Percentiles rank a stretch among this genome's conserved stretches.
phyloP scores from a whole-genome alignment of 2,113 vertebrate species.

The Fulica atra region DNA sequence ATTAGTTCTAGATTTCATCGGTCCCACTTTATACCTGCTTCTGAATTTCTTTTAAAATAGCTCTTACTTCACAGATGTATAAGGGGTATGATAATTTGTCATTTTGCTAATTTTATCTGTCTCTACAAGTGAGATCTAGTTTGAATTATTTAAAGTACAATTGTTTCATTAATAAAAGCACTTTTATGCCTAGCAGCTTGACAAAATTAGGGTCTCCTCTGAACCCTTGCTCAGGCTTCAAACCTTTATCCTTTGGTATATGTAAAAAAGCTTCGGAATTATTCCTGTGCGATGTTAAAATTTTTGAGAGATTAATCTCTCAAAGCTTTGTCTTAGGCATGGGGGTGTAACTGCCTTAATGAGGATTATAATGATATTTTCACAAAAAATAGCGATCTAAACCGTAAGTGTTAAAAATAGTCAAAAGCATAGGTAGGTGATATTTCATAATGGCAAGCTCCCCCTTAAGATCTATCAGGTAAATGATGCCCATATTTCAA shows the following conservation, averaged over 20 bases:
- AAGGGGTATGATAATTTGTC: not conserved
- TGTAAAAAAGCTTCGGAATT: not conserved
- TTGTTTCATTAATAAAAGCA: not conserved
- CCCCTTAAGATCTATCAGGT: slow-evolving; percentile 18
- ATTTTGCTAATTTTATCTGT: slow-evolving; percentile 13
- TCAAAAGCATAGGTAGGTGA: not conserved
- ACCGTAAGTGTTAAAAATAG: not conserved
- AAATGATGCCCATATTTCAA: slow-evolving; percentile 57
- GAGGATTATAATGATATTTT: slow-evolving; percentile 25
- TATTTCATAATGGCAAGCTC: slow-evolving; percentile 45
- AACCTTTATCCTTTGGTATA: not conserved
- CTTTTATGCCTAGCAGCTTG: not conserved
- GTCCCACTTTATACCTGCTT: not conserved
- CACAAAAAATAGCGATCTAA: slow-evolving; percentile 9
- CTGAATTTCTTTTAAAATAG: slow-evolving; percentile 46
- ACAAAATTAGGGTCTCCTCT: not conserved
- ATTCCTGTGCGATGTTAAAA: not conserved
- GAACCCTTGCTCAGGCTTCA: not conserved
- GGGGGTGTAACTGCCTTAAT: slow-evolving; percentile 15
- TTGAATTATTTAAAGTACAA: slow-evolving; percentile 20
- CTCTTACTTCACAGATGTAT: not conserved
- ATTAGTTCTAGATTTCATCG: slow-evolving; percentile 43
- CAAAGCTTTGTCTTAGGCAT: slow-evolving; percentile 4
- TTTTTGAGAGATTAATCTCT: slow-evolving; percentile 9
- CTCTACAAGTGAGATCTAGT: not conserved